These are phyloP conservation scores for Magallana nippona DNA, from an alignment of 2,888 invertebrate species.

Conservation along the genomic window DNA sequence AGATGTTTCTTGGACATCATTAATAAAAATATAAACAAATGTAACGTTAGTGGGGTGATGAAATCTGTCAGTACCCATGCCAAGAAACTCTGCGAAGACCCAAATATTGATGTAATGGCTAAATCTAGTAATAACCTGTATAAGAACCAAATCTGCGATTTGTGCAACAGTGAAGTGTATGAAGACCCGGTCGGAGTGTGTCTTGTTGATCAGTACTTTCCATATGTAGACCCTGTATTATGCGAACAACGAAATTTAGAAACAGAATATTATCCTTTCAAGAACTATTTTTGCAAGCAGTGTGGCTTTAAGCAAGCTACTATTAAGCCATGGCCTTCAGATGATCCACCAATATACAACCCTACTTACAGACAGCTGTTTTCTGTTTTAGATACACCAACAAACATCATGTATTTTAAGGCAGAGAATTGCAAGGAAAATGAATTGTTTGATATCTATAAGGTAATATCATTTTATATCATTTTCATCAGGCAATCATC, in stretches of 20 bases:
- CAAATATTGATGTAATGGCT: not conserved
- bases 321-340: too few relatives aligned
- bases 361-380: not conserved
- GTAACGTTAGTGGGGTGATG: not conserved
- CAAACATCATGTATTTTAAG: not conserved
- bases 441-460: not conserved
- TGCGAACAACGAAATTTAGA: not conserved
- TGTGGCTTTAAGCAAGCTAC: not conserved
- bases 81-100: not conserved
- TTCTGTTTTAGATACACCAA: not conserved
- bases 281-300: not conserved
- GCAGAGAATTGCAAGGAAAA: not conserved
- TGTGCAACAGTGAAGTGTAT: slow-evolving; percentile 1
- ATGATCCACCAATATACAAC: too few relatives aligned
- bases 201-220: not conserved
- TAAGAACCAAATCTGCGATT: not conserved
- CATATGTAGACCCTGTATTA: not conserved
- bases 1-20: not conserved
- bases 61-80: not conserved
- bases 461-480: not conserved
- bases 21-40: not conserved
- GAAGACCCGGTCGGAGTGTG: not conserved
- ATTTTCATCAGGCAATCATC: too few relatives aligned
- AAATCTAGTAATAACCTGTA: not conserved
- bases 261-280: not conserved